phyloP scores from a whole-genome alignment of 2,797 vertebrate genomes.

The Scarus forsteni region DNA sequence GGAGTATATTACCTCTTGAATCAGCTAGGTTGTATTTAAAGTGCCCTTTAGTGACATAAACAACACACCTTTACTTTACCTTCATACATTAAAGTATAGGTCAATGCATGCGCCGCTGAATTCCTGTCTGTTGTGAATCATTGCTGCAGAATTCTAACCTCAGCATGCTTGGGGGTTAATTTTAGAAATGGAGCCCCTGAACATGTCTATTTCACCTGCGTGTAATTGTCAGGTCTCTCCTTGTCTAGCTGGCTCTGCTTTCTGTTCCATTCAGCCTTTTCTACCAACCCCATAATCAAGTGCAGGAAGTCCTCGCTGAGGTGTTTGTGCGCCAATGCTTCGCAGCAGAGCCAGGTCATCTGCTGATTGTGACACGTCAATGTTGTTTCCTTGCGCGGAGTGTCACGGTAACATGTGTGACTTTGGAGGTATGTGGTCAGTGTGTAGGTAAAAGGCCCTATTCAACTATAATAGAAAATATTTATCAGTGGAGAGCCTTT shows the following conservation, averaged over 20 bases:
- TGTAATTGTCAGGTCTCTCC: slow-evolving; percentile 77
- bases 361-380: slow-evolving; percentile 65
- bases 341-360: slow-evolving; percentile 61
- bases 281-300: slow-evolving; percentile 80
- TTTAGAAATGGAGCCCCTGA: slow-evolving; percentile 61
- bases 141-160: slow-evolving; percentile 23
- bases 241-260: slow-evolving; percentile 56
- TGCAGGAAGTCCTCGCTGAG: slow-evolving; percentile 76
- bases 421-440: slow-evolving; percentile 13
- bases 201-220: slow-evolving; percentile 68
- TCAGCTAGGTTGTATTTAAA: neutral
- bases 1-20: neutral
- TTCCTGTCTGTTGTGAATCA: slow-evolving; percentile 42
- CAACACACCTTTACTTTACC: neutral
- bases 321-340: slow-evolving; percentile 51
- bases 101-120: slow-evolving; percentile 1
- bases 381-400: slow-evolving; percentile 26
- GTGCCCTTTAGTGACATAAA: neutral
- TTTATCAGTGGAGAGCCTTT: too few species aligned
- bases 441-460: neutral
- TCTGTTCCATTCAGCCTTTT: slow-evolving; percentile 63
- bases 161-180: slow-evolving; percentile 36
- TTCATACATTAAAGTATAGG: neutral
- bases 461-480: neutral
- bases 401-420: slow-evolving; percentile 13